Conservation (phyloP, 2,888 invertebrate genomes). For the Microctonus brassicae region DNA sequence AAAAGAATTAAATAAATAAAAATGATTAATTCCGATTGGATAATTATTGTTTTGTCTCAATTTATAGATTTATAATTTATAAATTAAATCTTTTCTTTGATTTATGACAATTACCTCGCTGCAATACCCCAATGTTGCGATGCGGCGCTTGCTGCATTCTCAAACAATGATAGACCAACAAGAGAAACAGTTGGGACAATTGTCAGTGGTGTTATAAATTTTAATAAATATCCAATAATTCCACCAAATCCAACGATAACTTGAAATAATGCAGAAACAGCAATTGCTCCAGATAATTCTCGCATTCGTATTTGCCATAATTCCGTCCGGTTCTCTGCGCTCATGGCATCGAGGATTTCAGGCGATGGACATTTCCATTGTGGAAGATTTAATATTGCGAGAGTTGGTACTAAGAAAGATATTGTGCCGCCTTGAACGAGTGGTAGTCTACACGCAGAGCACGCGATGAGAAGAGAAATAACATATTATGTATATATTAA, state of each 20-base stretch:
- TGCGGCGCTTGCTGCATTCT: slow-evolving; percentile 85
- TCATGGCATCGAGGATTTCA: slow-evolving; percentile 72
- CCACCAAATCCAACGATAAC: slow-evolving; percentile 78
- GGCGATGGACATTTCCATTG: slow-evolving; percentile 79
- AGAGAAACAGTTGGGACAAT: slow-evolving; percentile 87
- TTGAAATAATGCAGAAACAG: slow-evolving; percentile 83
- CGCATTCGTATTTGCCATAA: slow-evolving; percentile 84
- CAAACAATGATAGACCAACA: slow-evolving; percentile 86
- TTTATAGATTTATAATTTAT: background rate
- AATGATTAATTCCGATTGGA: background rate
- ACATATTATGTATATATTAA: background rate
- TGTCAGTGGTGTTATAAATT: slow-evolving; percentile 85
- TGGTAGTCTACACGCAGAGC: slow-evolving; percentile 72
- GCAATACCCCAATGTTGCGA: slow-evolving; percentile 88
- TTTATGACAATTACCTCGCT: slow-evolving; percentile 76
- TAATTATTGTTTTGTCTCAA: too few relatives aligned
- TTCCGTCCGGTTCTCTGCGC: slow-evolving; percentile 72
- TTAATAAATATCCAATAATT: slow-evolving; percentile 80
- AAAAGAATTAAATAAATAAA: slow-evolving; percentile 29
- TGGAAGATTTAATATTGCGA: slow-evolving; percentile 81
- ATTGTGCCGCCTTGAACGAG: slow-evolving; percentile 85
- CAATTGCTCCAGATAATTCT: slow-evolving; percentile 86
- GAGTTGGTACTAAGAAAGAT: slow-evolving; percentile 83
- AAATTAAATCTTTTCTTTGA: background rate
- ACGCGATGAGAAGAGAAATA: slow-evolving; percentile 11